These are phyloP conservation scores for Cricetomys ansorgei DNA, from an alignment of 2,113 vertebrate genomes.

Conservation along the genomic window DNA sequence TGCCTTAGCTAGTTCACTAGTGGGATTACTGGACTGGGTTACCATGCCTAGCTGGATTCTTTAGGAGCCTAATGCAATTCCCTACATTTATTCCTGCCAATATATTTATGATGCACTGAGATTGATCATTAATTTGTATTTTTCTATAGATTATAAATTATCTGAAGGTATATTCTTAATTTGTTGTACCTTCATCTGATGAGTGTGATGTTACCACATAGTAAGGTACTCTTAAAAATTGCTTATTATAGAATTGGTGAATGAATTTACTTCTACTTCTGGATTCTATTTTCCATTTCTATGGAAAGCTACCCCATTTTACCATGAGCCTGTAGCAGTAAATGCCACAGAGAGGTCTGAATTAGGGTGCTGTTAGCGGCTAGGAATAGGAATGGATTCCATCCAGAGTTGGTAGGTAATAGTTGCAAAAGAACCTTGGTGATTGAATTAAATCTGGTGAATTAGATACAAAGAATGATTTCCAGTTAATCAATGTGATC, in stretches of 20 bases:
- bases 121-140: neutral
- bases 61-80: neutral
- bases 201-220: neutral
- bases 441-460: neutral
- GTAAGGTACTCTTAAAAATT: neutral
- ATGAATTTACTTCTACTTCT: neutral
- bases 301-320: neutral
- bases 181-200: neutral
- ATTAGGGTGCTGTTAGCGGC: neutral
- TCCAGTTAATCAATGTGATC: neutral
- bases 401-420: neutral
- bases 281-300: neutral
- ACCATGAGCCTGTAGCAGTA: neutral
- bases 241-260: neutral
- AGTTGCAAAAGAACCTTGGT: neutral
- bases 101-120: neutral
- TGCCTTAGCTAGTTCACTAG: neutral
- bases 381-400: neutral
- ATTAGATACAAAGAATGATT: conserved; percentile 1
- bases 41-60: neutral
- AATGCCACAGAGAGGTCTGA: neutral
- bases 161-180: neutral
- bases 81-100: neutral
- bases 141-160: neutral
- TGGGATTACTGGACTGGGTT: neutral